Evolutionary conservation across 2,113 vertebrate species (phyloP).

Genomic region (Theristicus caerulescens): DNA sequence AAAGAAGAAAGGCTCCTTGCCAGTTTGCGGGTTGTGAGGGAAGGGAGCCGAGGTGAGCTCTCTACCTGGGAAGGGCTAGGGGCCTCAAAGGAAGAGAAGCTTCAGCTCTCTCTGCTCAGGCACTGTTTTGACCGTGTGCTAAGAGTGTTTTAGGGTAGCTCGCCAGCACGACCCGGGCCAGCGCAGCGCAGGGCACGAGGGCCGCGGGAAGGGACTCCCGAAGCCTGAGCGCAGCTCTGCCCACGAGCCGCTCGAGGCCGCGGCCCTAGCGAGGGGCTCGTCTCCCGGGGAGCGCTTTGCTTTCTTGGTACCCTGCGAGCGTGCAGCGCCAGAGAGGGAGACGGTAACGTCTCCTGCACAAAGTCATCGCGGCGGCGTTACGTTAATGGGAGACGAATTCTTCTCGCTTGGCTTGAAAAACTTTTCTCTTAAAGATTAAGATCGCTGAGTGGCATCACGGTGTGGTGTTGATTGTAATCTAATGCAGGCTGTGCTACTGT

Average conservation of each 20-base stretch:
- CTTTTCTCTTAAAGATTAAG: background rate
- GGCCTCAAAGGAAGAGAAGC: background rate
- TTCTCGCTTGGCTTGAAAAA: background rate
- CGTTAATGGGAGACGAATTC: background rate
- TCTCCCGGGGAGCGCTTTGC: fast-evolving
- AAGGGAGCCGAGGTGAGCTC: background rate
- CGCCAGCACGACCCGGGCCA: fast-evolving
- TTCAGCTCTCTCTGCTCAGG: background rate
- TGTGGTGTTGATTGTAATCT: background rate
- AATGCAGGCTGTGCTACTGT: background rate
- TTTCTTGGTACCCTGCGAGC: background rate
- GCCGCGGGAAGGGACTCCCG: background rate
- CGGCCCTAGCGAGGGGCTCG: fast-evolving
- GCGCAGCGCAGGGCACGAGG: fast-evolving
- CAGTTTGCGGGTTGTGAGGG: background rate
- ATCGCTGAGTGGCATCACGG: background rate
- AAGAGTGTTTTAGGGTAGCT: too few species aligned
- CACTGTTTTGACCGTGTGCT: fast-evolving
- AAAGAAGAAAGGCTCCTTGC: background rate
- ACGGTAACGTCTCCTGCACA: background rate
- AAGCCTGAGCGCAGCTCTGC: background rate
- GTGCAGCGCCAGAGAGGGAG: fast-evolving
- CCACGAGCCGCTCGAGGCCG: fast-evolving
- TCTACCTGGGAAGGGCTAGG: fast-evolving
- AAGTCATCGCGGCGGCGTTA: background rate